These are phyloP conservation scores for Drosophila conformis DNA, from an alignment of 2,888 invertebrate species.

Conservation along the genomic window DNA sequence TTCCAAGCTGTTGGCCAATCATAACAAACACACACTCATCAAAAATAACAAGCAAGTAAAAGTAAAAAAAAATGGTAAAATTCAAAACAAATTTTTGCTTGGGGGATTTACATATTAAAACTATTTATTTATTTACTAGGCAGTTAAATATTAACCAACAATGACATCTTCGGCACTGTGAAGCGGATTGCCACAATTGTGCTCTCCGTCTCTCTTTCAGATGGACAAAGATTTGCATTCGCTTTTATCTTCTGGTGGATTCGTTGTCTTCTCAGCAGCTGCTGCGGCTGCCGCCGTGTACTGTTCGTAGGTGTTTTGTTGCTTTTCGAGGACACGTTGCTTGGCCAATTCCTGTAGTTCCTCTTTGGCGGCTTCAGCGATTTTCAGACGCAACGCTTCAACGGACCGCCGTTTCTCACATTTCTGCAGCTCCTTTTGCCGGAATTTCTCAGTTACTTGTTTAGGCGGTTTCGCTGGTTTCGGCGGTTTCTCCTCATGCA, in stretches of 20 bases:
- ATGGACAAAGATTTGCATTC: background rate
- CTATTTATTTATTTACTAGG: constrained; percentile 18
- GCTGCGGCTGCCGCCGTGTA: constrained; percentile 56
- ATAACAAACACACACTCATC: constrained; percentile 56
- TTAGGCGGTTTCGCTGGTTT: constrained; percentile 46
- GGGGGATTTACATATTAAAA: background rate
- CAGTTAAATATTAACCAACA: constrained; percentile 71
- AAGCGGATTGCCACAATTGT: constrained; percentile 1
- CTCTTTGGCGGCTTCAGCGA: constrained; percentile 78
- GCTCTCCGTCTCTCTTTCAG: background rate
- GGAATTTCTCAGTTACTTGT: constrained; percentile 61
- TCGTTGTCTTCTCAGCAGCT: constrained; percentile 1
- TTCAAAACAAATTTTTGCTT: background rate
- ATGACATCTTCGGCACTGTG: constrained; percentile 6
- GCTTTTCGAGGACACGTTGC: constrained; percentile 55
- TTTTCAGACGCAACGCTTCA: constrained; percentile 69
- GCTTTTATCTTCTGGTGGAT: background rate
- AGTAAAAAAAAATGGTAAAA: constrained; percentile 68
- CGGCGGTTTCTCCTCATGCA: constrained; percentile 73
- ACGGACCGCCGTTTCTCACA: constrained; percentile 70
- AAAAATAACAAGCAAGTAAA: constrained; percentile 79
- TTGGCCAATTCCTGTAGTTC: constrained; percentile 71
- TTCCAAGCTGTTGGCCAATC: constrained; percentile 28
- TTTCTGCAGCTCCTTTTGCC: constrained; percentile 74
- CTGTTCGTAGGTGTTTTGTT: constrained; percentile 69